Base-by-base conservation (phyloP, 1,140 invertebrate species). In the Kradibia gibbosae region DNA sequence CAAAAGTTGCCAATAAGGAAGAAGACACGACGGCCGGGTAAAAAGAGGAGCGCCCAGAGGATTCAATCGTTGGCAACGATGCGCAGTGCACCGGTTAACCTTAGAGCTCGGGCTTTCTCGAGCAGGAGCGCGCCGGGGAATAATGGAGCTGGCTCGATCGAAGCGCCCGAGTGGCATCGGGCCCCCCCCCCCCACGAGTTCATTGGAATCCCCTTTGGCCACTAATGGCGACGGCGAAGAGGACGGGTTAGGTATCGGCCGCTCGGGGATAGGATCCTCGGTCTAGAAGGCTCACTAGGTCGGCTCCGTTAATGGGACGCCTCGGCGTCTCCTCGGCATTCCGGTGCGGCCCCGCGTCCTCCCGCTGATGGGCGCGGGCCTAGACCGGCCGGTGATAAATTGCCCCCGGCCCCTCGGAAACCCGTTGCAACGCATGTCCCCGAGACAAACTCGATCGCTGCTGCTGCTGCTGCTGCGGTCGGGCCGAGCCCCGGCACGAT, bases 241-340 rank as follows among this genome's bases (percentile, higher is more conserved):
- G 3, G 60, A 65, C 60, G 10, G 60, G 31, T 28, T 20, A 15
- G 25, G 34, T 65, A 65, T 65, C 36, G 20, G 13, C 2, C 4
- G 13, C 28, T 36, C 15, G 36, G 31, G 60, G 28, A 20, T 10
- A 31, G 57, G 28, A 60, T 65, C 22, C 17, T 36, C 11, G 36
- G 22, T 17, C 60, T 65, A 36, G 31, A 36, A 36, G 15, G 60
- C 11, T 65, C 36, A 65, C 60, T 36, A 36, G 60, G 60, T 65
- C 60, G 60, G 8, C 34, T 13, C 60, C 60, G 36, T 65, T 65
- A 65, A 36, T 65, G 60, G 60, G 31, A 65, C 36, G 15, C 36
- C 31, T 65, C 60, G 36, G 22, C 60, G 36, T 65, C n/a, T n/a
- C 31, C 60, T 36, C 17, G 60, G 36, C 60, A 65, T 65, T 65